These are phyloP conservation scores for Triplophysa rosa DNA, from an alignment of 2,113 vertebrate species.

Conservation along the genomic window DNA sequence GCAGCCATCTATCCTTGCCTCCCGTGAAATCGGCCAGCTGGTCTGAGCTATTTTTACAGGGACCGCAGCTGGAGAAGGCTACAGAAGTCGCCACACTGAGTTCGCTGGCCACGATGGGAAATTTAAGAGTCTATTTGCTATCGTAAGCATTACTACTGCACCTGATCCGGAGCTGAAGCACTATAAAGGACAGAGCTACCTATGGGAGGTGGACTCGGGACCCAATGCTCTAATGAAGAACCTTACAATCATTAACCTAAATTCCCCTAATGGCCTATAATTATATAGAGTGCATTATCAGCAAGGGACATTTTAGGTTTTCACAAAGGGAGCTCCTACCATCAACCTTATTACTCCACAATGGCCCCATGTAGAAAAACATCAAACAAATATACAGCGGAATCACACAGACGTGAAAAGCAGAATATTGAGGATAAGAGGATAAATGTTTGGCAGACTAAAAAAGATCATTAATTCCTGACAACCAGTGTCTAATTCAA, in stretches of 20 bases:
- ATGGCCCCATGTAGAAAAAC: constrained; percentile 27
- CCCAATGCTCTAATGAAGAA: constrained; percentile 53
- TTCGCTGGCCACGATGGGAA: neutral
- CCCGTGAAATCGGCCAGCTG: constrained; percentile 58
- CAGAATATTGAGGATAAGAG: neutral
- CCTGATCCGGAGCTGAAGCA: constrained; percentile 9
- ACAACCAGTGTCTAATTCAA: neutral
- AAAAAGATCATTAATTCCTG: constrained; percentile 10
- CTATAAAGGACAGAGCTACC: constrained; percentile 40
- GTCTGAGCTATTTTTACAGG: constrained; percentile 52
- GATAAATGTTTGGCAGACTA: constrained; percentile 18
- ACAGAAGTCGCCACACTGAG: neutral
- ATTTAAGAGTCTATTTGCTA: neutral
- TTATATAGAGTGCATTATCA: constrained; percentile 63
- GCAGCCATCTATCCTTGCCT: constrained; percentile 45
- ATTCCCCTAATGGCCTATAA: constrained; percentile 60
- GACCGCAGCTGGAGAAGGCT: constrained; percentile 51
- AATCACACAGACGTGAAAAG: constrained; percentile 2
- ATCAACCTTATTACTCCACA: constrained; percentile 54
- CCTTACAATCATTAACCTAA: constrained; percentile 60
- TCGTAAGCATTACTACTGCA: constrained; percentile 33
- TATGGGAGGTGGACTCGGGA: constrained; percentile 34
- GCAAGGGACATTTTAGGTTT: constrained; percentile 51
- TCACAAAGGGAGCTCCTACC: constrained; percentile 24
- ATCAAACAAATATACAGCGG: constrained; percentile 45